phyloP scores from a whole-genome alignment of 2,797 vertebrate genomes.

The Chelmon rostratus region DNA sequence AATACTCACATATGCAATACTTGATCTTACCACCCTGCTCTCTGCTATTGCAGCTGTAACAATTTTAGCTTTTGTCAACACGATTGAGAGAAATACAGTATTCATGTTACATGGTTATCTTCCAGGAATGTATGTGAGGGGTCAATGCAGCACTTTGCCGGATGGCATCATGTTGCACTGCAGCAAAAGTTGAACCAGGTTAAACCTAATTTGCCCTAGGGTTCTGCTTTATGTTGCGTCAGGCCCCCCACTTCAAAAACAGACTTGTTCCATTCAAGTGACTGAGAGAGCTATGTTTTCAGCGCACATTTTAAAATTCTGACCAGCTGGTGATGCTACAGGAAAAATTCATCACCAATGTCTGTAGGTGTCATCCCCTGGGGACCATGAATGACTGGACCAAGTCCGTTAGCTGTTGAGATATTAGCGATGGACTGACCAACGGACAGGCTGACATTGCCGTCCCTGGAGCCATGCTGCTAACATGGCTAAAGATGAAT shows the following conservation, averaged over 20 bases:
- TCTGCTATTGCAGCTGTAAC: too few relatives aligned
- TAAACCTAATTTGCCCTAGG: background rate
- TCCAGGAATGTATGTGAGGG: too few relatives aligned
- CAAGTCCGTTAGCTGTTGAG: slow-evolving; percentile 2
- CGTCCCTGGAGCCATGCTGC: background rate
- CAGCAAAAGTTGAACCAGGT: background rate
- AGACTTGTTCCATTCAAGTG: too few relatives aligned
- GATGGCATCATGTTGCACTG: too few relatives aligned
- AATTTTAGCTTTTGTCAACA: too few relatives aligned
- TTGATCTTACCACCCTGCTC: too few relatives aligned
- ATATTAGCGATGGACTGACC: background rate
- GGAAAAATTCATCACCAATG: background rate
- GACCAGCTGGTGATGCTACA: background rate
- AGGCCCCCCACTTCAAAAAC: too few relatives aligned
- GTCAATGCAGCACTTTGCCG: background rate
- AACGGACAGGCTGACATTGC: background rate
- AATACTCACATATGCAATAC: too few relatives aligned
- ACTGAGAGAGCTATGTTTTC: background rate
- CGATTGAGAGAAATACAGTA: too few relatives aligned
- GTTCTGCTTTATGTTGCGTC: too few relatives aligned
- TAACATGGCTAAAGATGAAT: background rate
- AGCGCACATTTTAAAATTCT: background rate
- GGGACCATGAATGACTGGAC: background rate
- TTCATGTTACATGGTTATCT: too few relatives aligned
- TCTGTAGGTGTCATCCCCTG: background rate